Evolutionary conservation across 2,888 invertebrate genomes (phyloP), one percentile per base, ranked within the genome.

Genomic region (Plagiodera versicolora): DNA sequence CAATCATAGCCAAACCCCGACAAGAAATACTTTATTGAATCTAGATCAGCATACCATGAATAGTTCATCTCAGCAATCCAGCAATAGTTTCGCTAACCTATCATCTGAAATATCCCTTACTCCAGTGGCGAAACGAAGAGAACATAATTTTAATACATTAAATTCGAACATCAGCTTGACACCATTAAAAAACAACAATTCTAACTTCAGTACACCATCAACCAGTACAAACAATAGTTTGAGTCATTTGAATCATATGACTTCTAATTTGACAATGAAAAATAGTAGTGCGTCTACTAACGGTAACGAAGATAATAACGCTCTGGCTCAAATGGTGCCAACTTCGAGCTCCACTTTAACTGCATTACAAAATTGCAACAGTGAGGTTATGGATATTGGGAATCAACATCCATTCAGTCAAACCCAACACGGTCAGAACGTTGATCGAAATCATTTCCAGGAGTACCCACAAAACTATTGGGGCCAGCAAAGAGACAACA

Each of bases 91-190:
- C 18, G 66, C 71, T 0, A 66, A 67, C 56, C 59, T 73, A 16
- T 67, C 72, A 8, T 71, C 73, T 0, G 72, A 67, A 19, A 72
- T 72, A 57, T 68, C 68, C 3, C 50, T 68, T 2, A 68, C 67
- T 10, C 68, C 68, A 14, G 19, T 68, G 28, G 59, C 56, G 8
- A 35, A 63, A 2, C 39, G 39, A 6, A 39, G 62, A 62, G 51
- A 45, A 57, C 5, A 58, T 11, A 52, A 11, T 11, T n/a, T n/a
- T n/a, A n/a, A n/a, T n/a, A n/a, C n/a, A n/a, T n/a, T n/a, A n/a
- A 58, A 39, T 32, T 60, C 58, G 45, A 56, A 28, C 48, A 54
- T 30, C 18, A 56, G 44, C 17, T 54, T 60, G 24, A 55, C 63
- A 10, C 32, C 60, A 11, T 45, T 56, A 48, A 62, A 52, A 19